Percentiles rank a stretch among this genome's conserved stretches.
phyloP scores from a whole-genome alignment of 2,113 vertebrate genomes.

The Pomatorhinus ruficollis region DNA sequence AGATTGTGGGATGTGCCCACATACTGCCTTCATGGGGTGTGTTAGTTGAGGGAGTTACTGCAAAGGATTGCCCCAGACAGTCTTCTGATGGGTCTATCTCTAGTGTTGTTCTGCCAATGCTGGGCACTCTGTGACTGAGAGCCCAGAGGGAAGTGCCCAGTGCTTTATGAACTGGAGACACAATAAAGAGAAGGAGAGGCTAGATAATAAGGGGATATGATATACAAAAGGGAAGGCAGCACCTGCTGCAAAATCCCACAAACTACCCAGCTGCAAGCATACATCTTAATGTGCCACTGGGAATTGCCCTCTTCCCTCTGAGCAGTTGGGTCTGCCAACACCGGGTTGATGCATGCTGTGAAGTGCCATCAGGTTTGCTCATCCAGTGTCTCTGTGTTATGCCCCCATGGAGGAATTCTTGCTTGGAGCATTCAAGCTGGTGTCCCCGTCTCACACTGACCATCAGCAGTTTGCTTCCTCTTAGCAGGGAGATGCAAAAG shows the following conservation, averaged over 20 bases:
- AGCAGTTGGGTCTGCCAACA: neutral
- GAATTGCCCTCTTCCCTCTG: neutral
- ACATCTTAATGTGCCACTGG: neutral
- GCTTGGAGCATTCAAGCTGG: neutral
- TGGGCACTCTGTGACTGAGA: neutral
- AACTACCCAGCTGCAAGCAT: neutral
- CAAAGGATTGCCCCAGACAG: neutral
- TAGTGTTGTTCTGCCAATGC: neutral
- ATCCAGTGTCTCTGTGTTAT: neutral
- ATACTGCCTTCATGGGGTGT: fast-evolving
- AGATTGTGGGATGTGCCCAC: neutral
- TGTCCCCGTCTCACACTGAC: neutral
- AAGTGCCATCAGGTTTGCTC: neutral
- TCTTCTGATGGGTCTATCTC: neutral
- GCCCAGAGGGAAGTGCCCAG: neutral
- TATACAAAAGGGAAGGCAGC: neutral
- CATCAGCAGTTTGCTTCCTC: neutral
- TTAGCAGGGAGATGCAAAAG: neutral
- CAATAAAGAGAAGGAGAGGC: neutral
- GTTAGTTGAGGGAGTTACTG: neutral
- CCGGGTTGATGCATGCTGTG: fast-evolving
- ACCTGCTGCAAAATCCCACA: neutral
- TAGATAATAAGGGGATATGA: neutral
- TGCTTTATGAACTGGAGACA: neutral
- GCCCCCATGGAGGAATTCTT: neutral